These are phyloP conservation scores for Hirtodrosophila duncani DNA, from an alignment of 2,888 invertebrate species.

Conservation along the genomic window DNA sequence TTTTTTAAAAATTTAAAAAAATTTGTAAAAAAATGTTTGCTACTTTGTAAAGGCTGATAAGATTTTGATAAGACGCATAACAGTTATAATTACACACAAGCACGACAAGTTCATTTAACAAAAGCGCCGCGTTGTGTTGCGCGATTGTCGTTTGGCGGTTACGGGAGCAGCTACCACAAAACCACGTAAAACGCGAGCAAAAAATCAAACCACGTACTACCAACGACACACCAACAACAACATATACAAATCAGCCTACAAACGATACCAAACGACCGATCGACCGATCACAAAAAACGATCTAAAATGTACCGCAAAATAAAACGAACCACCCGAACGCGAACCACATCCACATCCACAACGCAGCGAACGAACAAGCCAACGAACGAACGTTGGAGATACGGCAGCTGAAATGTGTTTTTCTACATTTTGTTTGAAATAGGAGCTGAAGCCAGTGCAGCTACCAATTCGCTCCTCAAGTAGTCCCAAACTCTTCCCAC, in stretches of 20 bases:
- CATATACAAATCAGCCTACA: conserved; percentile 15
- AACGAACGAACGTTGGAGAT: conserved; percentile 47
- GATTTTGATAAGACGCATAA: conserved; percentile 17
- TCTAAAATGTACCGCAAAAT: not conserved
- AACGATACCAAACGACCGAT: conserved; percentile 27
- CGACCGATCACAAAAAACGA: conserved; percentile 13
- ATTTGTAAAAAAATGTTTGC: no score
- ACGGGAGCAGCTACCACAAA: conserved; percentile 71
- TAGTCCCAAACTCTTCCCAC: conserved; percentile 79
- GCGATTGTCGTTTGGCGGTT: conserved; percentile 52
- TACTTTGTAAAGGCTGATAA: conserved; percentile 9
- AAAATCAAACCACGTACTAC: conserved; percentile 38
- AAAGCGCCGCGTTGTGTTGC: conserved; percentile 14
- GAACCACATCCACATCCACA: conserved; percentile 16
- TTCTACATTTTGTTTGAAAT: conserved; percentile 78
- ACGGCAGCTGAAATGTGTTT: conserved; percentile 77
- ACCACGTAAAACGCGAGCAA: conserved; percentile 59
- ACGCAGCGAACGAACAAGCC: conserved; percentile 33
- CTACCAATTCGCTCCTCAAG: conserved; percentile 79
- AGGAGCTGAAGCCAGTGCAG: conserved; percentile 79
- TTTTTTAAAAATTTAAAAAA: not conserved
- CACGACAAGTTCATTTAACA: conserved; percentile 52
- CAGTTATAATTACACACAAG: conserved; percentile 35
- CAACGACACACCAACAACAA: conserved; percentile 7
- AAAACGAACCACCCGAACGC: conserved; percentile 33